phyloP scores from a whole-genome alignment of 1,140 invertebrate genomes.

The Drosophila ananassae region DNA sequence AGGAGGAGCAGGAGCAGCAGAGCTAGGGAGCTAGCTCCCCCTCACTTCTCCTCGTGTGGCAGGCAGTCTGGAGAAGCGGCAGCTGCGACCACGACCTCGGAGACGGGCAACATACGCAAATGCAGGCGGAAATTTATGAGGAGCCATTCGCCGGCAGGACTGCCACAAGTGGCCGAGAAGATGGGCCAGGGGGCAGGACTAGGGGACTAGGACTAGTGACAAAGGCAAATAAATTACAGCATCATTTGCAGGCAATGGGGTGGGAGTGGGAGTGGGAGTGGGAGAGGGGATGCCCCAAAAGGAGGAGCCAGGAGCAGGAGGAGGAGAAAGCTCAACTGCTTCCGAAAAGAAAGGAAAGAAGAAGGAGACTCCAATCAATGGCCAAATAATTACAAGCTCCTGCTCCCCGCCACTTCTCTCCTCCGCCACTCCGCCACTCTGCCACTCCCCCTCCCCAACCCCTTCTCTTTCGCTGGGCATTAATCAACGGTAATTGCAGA shows the following conservation, averaged over 20 bases:
- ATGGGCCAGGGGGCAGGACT: constrained; percentile 2
- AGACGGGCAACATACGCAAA: constrained; percentile 69
- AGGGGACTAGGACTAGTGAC: constrained; percentile 40
- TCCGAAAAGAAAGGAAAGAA: constrained; percentile 4
- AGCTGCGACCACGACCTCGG: constrained; percentile 30
- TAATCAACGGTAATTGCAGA: constrained; percentile 36
- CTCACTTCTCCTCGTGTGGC: too few relatives aligned
- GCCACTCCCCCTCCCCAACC: background rate
- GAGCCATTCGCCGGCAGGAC: constrained; percentile 35
- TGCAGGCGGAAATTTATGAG: constrained; percentile 62
- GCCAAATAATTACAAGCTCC: constrained; percentile 49
- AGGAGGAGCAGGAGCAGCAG: too few relatives aligned
- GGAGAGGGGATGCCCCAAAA: background rate
- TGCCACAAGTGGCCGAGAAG: constrained; percentile 54
- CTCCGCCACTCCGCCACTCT: background rate
- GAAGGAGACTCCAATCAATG: constrained; percentile 42
- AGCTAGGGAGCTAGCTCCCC: too few relatives aligned
- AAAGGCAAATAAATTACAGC: constrained; percentile 67
- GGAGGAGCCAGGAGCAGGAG: constrained; percentile 6
- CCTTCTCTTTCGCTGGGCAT: constrained; percentile 24
- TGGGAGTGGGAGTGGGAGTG: constrained; percentile 23
- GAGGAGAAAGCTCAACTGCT: constrained; percentile 24
- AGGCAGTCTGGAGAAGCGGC: constrained; percentile 11
- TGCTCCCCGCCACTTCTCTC: constrained; percentile 22
- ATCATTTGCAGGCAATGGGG: constrained; percentile 57